A percentile compares a stretch with the other conserved stretches of the same genome.
These are phyloP conservation scores for Psammodynastes pulverulentus DNA, from an alignment of 2,113 vertebrate genomes.

Conservation along the genomic window DNA sequence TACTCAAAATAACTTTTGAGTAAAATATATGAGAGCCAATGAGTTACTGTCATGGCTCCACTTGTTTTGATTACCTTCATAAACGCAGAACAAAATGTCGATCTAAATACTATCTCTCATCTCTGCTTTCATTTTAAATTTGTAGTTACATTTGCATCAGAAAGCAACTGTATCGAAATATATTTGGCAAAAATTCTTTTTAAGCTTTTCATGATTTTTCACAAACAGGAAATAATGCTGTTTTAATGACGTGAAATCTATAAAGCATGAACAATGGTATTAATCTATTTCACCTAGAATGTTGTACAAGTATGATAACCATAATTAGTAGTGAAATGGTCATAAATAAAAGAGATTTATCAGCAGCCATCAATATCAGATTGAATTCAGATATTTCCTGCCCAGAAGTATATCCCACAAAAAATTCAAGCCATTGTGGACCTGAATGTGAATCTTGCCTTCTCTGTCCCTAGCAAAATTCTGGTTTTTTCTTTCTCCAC, in stretches of 20 bases:
- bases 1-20: neutral
- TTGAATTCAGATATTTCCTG: neutral
- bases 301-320: neutral
- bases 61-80: neutral
- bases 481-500: neutral
- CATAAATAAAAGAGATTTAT: neutral
- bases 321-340: neutral
- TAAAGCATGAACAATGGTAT: neutral
- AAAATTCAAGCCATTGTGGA: neutral
- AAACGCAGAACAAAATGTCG: neutral
- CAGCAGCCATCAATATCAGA: neutral
- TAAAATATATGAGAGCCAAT: neutral
- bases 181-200: neutral
- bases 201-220: neutral
- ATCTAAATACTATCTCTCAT: neutral
- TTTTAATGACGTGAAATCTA: neutral
- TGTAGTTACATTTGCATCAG: neutral
- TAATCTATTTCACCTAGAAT: neutral
- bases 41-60: neutral
- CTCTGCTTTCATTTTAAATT: neutral
- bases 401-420: neutral
- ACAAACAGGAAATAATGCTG: neutral
- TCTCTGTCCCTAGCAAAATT: neutral
- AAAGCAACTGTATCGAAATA: neutral
- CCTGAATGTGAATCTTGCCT: neutral